Evolutionary conservation across 2,797 vertebrate species (phyloP).

Genomic region (Cyprinodon diabolis): DNA sequence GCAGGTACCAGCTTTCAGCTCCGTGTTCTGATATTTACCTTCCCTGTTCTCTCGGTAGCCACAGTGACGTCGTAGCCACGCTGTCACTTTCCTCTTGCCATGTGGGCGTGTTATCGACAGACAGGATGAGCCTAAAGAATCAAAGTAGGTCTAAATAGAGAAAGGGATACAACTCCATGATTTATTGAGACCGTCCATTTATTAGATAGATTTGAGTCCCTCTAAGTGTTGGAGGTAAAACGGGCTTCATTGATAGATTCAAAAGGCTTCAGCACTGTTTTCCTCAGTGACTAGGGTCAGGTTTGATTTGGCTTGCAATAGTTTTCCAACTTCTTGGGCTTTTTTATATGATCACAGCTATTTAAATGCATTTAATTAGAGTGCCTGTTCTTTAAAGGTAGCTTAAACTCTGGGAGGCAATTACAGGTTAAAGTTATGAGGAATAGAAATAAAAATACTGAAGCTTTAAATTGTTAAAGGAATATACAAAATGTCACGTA

Average conservation of each 20-base stretch:
- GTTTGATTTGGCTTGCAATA: neutral
- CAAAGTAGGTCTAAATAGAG: conserved; percentile 61
- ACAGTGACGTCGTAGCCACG: conserved; percentile 20
- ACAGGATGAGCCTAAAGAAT: conserved; percentile 30
- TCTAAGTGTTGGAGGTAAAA: neutral
- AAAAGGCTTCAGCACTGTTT: conserved; percentile 32
- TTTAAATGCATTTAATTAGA: neutral
- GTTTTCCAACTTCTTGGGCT: neutral
- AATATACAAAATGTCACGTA: too few relatives aligned
- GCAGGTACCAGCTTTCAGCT: conserved; percentile 84
- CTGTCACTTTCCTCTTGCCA: conserved; percentile 27
- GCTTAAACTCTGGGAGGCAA: neutral
- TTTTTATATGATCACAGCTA: neutral
- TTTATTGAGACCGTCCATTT: conserved; percentile 10
- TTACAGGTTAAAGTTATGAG: too few relatives aligned
- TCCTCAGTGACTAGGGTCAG: too few relatives aligned
- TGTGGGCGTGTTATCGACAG: conserved; percentile 48
- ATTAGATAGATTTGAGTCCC: too few relatives aligned
- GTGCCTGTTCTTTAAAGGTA: neutral
- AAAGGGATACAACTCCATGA: neutral
- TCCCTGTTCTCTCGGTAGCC: neutral
- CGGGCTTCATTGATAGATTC: neutral
- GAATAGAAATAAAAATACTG: too few relatives aligned
- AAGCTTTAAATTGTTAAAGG: too few relatives aligned
- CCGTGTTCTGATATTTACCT: neutral